These are phyloP conservation scores for Drosophila anomalata DNA, from an alignment of 2,888 invertebrate genomes.

Conservation along the genomic window DNA sequence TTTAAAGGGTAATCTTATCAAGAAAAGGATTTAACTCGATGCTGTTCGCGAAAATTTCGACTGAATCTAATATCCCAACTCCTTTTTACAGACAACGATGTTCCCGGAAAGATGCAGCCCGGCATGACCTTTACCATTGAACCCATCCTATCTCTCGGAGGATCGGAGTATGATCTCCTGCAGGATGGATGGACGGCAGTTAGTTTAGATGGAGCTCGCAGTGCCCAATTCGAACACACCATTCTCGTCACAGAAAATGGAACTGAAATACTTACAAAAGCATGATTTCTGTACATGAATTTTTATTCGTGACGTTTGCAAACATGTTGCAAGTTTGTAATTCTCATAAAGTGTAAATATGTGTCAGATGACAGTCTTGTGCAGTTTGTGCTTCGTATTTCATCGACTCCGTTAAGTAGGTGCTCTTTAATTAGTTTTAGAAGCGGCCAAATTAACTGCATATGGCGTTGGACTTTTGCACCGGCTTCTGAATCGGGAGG, in stretches of 20 bases:
- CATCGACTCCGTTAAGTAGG: conserved; percentile 3
- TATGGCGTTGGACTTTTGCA: conserved; percentile 77
- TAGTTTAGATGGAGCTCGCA: conserved; percentile 91
- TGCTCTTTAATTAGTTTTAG: conserved; percentile 1
- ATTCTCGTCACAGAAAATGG: conserved; percentile 92
- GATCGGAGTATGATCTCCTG: conserved; percentile 87
- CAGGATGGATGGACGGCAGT: conserved; percentile 97
- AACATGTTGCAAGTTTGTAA: conserved; percentile 18
- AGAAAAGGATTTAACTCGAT: no score
- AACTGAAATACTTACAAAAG: conserved; percentile 90
- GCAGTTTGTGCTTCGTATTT: conserved; percentile 32
- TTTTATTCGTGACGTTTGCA: conserved; percentile 15
- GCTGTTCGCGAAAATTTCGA: neutral
- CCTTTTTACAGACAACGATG: conserved; percentile 86
- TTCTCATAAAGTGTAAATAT: conserved; percentile 25
- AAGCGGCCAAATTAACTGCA: conserved; percentile 59
- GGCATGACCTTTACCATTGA: conserved; percentile 99
- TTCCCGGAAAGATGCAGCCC: conserved; percentile 89
- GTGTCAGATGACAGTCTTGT: conserved; percentile 29
- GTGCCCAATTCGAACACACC: conserved; percentile 97
- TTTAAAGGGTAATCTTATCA: neutral
- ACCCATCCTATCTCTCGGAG: conserved; percentile 92
- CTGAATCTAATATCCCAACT: neutral
- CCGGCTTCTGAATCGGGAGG: conserved; percentile 92
- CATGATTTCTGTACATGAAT: conserved; percentile 38